Evolutionary conservation across 1,140 invertebrate species (phyloP).

Genomic region (Hylyphantes graminicola): DNA sequence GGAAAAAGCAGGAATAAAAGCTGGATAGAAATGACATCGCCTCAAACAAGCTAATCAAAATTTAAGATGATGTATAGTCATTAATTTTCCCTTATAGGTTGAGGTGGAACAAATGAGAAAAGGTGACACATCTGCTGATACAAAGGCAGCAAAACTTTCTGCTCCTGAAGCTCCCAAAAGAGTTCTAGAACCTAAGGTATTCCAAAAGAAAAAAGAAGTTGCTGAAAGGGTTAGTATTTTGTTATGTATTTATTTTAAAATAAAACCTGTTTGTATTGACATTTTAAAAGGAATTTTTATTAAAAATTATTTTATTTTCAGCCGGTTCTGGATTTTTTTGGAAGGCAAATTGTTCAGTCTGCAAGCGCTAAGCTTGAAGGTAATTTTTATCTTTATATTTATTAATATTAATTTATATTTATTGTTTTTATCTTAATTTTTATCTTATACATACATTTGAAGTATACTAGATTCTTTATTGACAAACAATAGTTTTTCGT

Average conservation of each 20-base stretch:
- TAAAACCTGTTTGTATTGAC: background rate
- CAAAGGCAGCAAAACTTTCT: background rate
- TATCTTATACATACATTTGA: too few relatives aligned
- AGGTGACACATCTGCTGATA: slow-evolving; percentile 14
- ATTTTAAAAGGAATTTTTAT: background rate
- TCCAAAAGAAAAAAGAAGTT: slow-evolving; percentile 14
- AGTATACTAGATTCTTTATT: too few relatives aligned
- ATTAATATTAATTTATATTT: too few relatives aligned
- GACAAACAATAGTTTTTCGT: too few relatives aligned
- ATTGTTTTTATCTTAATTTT: too few relatives aligned
- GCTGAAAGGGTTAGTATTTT: slow-evolving; percentile 2
- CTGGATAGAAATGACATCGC: too few relatives aligned
- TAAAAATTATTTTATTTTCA: background rate
- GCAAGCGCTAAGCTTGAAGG: background rate
- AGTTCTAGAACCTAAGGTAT: slow-evolving; percentile 5
- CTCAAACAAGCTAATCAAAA: too few relatives aligned
- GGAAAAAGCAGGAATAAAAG: too few relatives aligned
- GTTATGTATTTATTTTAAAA: background rate
- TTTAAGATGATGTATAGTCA: background rate
- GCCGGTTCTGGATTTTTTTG: slow-evolving; percentile 51
- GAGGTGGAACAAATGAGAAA: slow-evolving; percentile 59
- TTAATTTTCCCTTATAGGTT: slow-evolving; percentile 19
- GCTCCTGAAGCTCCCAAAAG: background rate
- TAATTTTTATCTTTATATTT: background rate
- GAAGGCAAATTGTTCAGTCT: slow-evolving; percentile 16